Conservation (phyloP, 2,888 invertebrate species). For the Poecilus cupreus region DNA sequence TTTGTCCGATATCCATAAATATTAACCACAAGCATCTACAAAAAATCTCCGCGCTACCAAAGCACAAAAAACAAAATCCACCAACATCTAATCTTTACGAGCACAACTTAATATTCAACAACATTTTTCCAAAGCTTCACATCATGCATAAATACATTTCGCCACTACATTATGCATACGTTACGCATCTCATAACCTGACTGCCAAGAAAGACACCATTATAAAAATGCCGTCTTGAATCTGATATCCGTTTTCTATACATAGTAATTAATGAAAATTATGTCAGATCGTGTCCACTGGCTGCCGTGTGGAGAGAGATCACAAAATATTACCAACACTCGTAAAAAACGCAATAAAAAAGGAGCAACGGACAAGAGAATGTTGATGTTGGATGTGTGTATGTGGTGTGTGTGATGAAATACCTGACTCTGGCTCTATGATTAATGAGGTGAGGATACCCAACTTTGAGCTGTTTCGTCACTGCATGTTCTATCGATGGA, state of each 20-base stretch:
- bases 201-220: conserved; percentile 29
- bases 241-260: conserved; percentile 48
- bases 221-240: conserved; percentile 34
- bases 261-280: conserved; percentile 55
- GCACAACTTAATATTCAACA: conserved; percentile 13
- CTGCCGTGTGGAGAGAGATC: conserved; percentile 21
- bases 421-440: conserved; percentile 38
- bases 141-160: conserved; percentile 41
- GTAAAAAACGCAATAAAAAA: conserved; percentile 21
- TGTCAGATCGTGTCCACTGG: conserved; percentile 41
- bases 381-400: conserved; percentile 22
- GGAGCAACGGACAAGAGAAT: conserved; percentile 24
- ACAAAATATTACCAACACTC: conserved; percentile 25
- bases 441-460: conserved; percentile 49
- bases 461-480: conserved; percentile 49
- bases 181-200: background rate
- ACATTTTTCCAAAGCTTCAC: conserved; percentile 21
- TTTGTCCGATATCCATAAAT: conserved; percentile 13
- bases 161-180: conserved; percentile 40
- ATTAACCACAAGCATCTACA: background rate
- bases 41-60: background rate
- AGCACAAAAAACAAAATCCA: conserved; percentile 20
- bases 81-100: conserved; percentile 17
- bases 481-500: background rate
- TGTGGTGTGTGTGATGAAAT: conserved; percentile 42